A percentile compares a stretch with the other conserved stretches of the same genome.
Evolutionary conservation across 2,797 vertebrate genomes (phyloP).

Genomic region (Anolis apletophallus): DNA sequence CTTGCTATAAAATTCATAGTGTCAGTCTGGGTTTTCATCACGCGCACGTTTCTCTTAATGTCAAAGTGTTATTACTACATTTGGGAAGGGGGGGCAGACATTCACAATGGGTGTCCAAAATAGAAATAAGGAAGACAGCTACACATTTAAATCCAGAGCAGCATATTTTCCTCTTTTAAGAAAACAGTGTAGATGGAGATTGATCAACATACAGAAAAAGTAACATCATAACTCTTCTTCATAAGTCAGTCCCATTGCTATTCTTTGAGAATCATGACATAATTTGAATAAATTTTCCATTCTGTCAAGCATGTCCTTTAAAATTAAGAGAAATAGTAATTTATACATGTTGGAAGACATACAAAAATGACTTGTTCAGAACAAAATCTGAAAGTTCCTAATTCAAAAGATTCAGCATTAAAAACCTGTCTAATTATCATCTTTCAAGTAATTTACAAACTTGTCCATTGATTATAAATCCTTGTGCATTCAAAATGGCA

Average conservation of each 20-base stretch:
- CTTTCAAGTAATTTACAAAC: not conserved
- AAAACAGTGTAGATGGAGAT: no score
- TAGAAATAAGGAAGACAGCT: no score
- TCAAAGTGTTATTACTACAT: not conserved
- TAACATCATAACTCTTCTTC: no score
- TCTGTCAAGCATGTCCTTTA: slow-evolving; percentile 23
- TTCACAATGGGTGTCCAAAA: no score
- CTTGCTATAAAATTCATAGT: not conserved
- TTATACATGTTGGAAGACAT: slow-evolving; percentile 3
- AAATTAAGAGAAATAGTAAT: slow-evolving; percentile 4
- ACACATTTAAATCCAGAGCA: no score
- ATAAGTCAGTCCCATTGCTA: not conserved
- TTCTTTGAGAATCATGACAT: not conserved
- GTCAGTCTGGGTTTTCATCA: not conserved
- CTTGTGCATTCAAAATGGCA: not conserved
- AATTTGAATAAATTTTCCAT: slow-evolving; percentile 20
- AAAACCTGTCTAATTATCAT: not conserved
- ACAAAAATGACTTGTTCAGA: not conserved
- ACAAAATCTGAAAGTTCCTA: slow-evolving; percentile 13
- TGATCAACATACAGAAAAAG: not conserved
- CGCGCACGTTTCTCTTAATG: not conserved
- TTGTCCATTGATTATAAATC: not conserved
- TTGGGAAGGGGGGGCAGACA: no score
- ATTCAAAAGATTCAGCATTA: not conserved
- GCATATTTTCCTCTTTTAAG: no score